phyloP scores from a whole-genome alignment of 2,797 vertebrate genomes.

The Hydrocynus forskahlii region DNA sequence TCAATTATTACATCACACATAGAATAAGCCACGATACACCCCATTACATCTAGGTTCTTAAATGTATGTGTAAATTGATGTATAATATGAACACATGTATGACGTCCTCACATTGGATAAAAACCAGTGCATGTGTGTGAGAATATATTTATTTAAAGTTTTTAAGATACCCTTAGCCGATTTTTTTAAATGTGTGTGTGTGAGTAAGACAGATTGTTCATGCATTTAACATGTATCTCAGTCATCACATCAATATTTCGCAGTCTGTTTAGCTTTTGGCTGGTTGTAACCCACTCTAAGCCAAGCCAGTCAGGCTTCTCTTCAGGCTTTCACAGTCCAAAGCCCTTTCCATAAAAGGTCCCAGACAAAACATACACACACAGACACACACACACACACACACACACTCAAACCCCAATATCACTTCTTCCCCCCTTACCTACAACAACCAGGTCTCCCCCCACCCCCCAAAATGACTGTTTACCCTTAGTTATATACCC shows the following conservation, averaged over 20 bases:
- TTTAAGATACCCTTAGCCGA: neutral
- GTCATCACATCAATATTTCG: slow-evolving; percentile 7
- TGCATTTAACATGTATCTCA: neutral
- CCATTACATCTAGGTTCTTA: no score
- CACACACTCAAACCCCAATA: slow-evolving; percentile 19
- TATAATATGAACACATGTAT: no score
- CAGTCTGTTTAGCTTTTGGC: slow-evolving; percentile 37
- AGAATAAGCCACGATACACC: no score
- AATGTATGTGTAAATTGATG: no score
- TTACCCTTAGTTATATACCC: slow-evolving; percentile 33
- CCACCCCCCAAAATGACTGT: slow-evolving; percentile 9
- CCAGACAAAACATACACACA: slow-evolving; percentile 36
- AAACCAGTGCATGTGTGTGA: neutral
- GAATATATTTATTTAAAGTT: slow-evolving; percentile 2
- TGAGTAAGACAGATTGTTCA: neutral
- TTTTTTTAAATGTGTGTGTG: slow-evolving; percentile 4
- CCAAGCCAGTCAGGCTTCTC: slow-evolving; percentile 15
- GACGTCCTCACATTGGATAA: neutral
- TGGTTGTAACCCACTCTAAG: slow-evolving; percentile 25
- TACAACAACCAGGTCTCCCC: slow-evolving; percentile 38
- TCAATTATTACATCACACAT: no score
- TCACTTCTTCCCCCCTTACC: slow-evolving; percentile 22
- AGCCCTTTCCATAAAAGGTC: slow-evolving; percentile 33
- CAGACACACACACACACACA: slow-evolving; percentile 18
- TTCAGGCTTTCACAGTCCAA: slow-evolving; percentile 32